These are phyloP conservation scores for Zaprionus camerounensis DNA, from an alignment of 1,140 invertebrate species.

Conservation along the genomic window DNA sequence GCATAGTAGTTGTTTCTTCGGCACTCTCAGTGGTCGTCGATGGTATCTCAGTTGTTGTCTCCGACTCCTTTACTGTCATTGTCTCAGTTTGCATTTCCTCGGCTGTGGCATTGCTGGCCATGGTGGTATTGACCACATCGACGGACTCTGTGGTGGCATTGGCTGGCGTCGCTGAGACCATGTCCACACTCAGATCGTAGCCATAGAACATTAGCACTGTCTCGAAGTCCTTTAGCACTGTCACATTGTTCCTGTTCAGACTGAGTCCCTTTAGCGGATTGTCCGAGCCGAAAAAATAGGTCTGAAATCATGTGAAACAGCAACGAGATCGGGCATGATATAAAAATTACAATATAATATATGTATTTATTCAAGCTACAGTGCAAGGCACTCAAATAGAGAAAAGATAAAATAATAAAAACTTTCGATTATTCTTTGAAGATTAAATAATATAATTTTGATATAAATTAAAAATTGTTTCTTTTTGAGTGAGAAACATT, in stretches of 20 bases:
- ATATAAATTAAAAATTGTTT: not conserved
- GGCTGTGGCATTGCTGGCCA: constrained; percentile 54
- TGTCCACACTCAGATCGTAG: constrained; percentile 87
- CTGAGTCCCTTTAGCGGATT: constrained; percentile 91
- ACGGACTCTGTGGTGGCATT: constrained; percentile 41
- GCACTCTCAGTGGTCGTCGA: constrained; percentile 32
- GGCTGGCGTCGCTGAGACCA: constrained; percentile 63
- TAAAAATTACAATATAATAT: not conserved
- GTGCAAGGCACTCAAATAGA: not conserved
- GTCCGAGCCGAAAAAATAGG: constrained; percentile 91
- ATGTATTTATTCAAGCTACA: not conserved
- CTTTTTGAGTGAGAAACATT: not conserved
- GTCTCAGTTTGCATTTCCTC: constrained; percentile 55
- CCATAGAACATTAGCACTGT: constrained; percentile 90
- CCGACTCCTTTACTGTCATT: constrained; percentile 46
- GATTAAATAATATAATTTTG: not conserved
- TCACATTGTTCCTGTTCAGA: constrained; percentile 90
- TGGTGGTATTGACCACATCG: constrained; percentile 42
- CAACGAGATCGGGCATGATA: not conserved
- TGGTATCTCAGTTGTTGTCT: constrained; percentile 54
- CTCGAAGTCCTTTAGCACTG: constrained; percentile 88
- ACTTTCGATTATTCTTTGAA: not conserved
- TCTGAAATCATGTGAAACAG: constrained; percentile 85
- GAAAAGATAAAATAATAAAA: not conserved
- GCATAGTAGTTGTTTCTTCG: constrained; percentile 38